These are phyloP conservation scores for Drosophila insularis DNA, from an alignment of 1,140 invertebrate genomes.

Conservation along the genomic window DNA sequence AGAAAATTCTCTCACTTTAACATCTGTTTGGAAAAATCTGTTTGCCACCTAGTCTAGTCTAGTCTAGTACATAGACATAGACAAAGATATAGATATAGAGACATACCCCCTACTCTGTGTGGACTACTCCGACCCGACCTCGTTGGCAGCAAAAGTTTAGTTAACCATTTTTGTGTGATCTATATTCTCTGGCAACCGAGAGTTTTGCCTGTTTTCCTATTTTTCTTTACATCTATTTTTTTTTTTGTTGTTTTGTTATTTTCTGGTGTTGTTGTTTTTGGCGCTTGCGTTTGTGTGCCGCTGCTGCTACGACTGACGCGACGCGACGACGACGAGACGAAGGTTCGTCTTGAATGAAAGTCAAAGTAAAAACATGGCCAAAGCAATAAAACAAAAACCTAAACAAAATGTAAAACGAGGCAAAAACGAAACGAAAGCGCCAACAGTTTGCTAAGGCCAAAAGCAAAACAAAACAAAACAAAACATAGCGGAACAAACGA, in stretches of 20 bases:
- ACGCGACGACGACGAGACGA: conserved; percentile 41
- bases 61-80: neutral
- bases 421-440: conserved; percentile 54
- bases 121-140: neutral
- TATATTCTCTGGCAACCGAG: conserved; percentile 9
- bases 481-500: conserved; percentile 14
- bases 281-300: conserved; percentile 69
- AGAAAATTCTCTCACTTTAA: neutral
- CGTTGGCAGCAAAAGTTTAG: conserved; percentile 9
- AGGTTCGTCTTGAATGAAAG: conserved; percentile 81
- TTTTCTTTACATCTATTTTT: conserved; percentile 57
- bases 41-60: neutral
- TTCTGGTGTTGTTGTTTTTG: conserved; percentile 60
- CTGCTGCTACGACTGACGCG: conserved; percentile 22
- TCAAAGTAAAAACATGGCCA: conserved; percentile 81
- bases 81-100: neutral
- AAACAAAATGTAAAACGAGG: conserved; percentile 76
- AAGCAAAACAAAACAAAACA: conserved; percentile 55
- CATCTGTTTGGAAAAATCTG: conserved; percentile 3
- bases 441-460: conserved; percentile 71
- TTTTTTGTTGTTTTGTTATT: conserved; percentile 74
- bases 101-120: neutral
- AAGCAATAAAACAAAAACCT: conserved; percentile 77
- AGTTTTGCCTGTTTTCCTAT: conserved; percentile 24
- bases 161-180: conserved; percentile 11